A percentile compares a stretch with the other conserved stretches of the same genome.
These are phyloP conservation scores for Grallaria varia DNA, from an alignment of 2,113 vertebrate genomes.

Conservation along the genomic window DNA sequence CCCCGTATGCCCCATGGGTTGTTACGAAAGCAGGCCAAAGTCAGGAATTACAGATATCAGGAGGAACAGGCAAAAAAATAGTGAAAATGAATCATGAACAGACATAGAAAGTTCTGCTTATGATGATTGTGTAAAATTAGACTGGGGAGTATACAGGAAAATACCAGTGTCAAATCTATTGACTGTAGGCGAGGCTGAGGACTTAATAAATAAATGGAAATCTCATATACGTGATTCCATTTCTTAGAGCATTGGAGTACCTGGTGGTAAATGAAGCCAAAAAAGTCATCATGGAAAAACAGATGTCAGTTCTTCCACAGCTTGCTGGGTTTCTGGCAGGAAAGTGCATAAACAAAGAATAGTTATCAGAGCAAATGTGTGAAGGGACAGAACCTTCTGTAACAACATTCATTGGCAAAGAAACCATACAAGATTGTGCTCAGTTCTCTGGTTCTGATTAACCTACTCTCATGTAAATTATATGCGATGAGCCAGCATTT, in stretches of 20 bases:
- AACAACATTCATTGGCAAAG: not conserved
- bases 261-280: not conserved
- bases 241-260: not conserved
- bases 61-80: not conserved
- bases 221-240: not conserved
- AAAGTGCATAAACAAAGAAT: not conserved
- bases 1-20: not conserved
- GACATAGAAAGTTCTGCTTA: not conserved
- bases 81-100: not conserved
- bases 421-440: not conserved
- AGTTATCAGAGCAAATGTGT: not conserved
- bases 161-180: not conserved
- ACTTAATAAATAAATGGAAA: not conserved
- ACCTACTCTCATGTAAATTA: not conserved
- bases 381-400: not conserved
- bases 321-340: not conserved
- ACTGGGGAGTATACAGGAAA: not conserved
- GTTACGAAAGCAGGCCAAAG: not conserved
- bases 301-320: not conserved
- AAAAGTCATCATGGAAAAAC: not conserved
- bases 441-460: not conserved
- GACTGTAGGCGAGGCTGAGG: not conserved
- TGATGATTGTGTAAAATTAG: not conserved
- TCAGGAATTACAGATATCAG: not conserved
- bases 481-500: not conserved